Percentiles rank a stretch among this genome's conserved stretches.
Evolutionary conservation across 2,113 vertebrate species (phyloP).

Genomic region (Prinia subflava): DNA sequence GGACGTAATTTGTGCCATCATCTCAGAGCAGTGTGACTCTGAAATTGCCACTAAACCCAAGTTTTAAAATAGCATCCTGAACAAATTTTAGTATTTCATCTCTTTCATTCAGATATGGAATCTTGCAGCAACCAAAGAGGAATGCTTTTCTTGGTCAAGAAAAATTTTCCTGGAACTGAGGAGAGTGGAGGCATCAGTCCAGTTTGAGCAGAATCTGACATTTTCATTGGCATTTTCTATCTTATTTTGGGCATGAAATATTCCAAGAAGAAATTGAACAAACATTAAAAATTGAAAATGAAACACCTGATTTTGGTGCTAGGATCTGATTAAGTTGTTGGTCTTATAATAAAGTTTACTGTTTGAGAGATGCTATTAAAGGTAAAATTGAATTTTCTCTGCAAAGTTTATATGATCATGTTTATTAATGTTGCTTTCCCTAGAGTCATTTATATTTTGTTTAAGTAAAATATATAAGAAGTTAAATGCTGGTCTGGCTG

Average conservation of each 20-base stretch:
- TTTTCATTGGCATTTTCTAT: slow-evolving; percentile 37
- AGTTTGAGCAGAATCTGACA: slow-evolving; percentile 40
- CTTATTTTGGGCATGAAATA: slow-evolving; percentile 20
- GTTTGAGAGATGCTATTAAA: slow-evolving; percentile 1
- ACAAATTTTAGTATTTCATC: not conserved
- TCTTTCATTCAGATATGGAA: not conserved
- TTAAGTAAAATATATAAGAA: slow-evolving; percentile 23
- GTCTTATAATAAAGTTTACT: slow-evolving; percentile 41
- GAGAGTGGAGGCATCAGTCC: not conserved
- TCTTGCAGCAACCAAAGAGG: not conserved
- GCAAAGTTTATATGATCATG: slow-evolving; percentile 31
- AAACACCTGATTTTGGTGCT: slow-evolving; percentile 56
- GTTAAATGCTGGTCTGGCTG: slow-evolving; percentile 13
- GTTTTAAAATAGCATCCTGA: not conserved
- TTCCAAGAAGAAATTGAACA: not conserved
- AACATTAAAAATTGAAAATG: slow-evolving; percentile 53
- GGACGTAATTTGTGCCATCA: not conserved
- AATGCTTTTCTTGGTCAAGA: slow-evolving; percentile 43
- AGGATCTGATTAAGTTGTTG: slow-evolving; percentile 29
- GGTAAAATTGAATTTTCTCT: slow-evolving; percentile 53
- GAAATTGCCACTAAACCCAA: not conserved
- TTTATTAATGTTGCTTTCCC: slow-evolving; percentile 52
- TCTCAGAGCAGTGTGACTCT: not conserved
- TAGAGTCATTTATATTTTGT: slow-evolving; percentile 10
- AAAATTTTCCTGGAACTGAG: slow-evolving; percentile 26